These are phyloP conservation scores for Clivina fossor DNA, from an alignment of 2,888 invertebrate species.

Conservation along the genomic window DNA sequence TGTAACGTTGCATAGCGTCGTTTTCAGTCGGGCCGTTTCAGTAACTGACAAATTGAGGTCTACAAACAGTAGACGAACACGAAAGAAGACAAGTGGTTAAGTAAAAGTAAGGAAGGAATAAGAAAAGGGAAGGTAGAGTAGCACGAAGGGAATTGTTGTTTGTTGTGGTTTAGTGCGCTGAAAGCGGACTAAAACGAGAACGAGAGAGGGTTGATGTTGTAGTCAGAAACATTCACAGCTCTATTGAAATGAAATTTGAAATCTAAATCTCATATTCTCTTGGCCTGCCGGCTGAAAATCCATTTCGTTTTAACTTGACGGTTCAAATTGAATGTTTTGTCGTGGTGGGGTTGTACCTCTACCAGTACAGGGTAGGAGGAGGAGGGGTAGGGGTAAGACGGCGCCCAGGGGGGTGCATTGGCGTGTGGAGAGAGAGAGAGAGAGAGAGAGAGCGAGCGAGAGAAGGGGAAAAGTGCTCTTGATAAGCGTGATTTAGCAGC, in stretches of 20 bases:
- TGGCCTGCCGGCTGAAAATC: slow-evolving; percentile 59
- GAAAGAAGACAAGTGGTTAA: too few relatives aligned
- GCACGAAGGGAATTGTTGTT: too few relatives aligned
- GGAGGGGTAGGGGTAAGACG: slow-evolving; percentile 38
- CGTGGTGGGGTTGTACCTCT: slow-evolving; percentile 53
- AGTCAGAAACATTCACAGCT: slow-evolving; percentile 44
- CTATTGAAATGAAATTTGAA: slow-evolving; percentile 52
- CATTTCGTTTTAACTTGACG: slow-evolving; percentile 63
- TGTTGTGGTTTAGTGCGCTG: too few relatives aligned
- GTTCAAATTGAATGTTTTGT: slow-evolving; percentile 64
- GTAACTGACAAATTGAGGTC: too few relatives aligned
- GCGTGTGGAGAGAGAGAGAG: slow-evolving; percentile 46
- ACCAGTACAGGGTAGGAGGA: slow-evolving; percentile 44
- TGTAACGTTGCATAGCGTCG: too few relatives aligned
- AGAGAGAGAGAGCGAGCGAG: slow-evolving; percentile 40
- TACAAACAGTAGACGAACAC: too few relatives aligned
- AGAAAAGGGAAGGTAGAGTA: too few relatives aligned
- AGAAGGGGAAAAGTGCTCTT: slow-evolving; percentile 55
- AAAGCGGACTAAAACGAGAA: too few relatives aligned
- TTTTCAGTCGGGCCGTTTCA: too few relatives aligned
- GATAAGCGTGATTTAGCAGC: slow-evolving; percentile 74
- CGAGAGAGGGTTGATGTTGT: slow-evolving; percentile 14
- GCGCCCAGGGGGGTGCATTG: slow-evolving; percentile 17
- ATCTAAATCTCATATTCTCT: slow-evolving; percentile 56
- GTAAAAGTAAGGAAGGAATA: too few relatives aligned